Evolutionary conservation across 1,140 invertebrate species (phyloP).

Genomic region (Drosophila prosaltans): DNA sequence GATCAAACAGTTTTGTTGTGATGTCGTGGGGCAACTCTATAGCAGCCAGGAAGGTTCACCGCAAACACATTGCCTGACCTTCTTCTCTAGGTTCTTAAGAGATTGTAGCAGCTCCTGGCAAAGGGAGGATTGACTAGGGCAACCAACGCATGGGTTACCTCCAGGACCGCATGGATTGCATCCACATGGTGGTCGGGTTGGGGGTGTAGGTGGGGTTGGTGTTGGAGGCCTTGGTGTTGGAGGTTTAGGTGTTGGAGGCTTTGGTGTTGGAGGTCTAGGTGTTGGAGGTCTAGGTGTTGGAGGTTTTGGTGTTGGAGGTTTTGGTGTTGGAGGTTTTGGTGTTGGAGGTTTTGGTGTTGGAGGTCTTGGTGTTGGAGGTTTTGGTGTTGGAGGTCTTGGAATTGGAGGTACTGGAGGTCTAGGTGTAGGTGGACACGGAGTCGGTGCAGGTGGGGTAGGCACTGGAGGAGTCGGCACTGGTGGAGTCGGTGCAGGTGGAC

Average conservation of each 20-base stretch:
- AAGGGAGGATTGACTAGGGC: neutral
- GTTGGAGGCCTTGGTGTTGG: neutral
- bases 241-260: neutral
- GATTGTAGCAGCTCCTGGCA: constrained; percentile 11
- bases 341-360: neutral
- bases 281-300: neutral
- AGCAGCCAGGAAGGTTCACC: neutral
- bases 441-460: neutral
- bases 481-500: neutral
- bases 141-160: constrained; percentile 28
- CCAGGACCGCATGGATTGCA: constrained; percentile 45
- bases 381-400: neutral
- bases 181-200: neutral
- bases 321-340: too few species aligned
- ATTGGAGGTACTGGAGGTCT: neutral
- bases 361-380: neutral
- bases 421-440: too few species aligned
- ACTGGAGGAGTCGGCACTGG: too few species aligned
- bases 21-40: neutral
- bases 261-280: neutral
- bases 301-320: neutral
- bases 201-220: neutral
- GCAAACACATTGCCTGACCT: constrained; percentile 43
- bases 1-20: constrained; percentile 4
- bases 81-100: neutral